Conservation (phyloP, 2,113 vertebrate genomes). For the Xenotilapia flavipinnis region DNA sequence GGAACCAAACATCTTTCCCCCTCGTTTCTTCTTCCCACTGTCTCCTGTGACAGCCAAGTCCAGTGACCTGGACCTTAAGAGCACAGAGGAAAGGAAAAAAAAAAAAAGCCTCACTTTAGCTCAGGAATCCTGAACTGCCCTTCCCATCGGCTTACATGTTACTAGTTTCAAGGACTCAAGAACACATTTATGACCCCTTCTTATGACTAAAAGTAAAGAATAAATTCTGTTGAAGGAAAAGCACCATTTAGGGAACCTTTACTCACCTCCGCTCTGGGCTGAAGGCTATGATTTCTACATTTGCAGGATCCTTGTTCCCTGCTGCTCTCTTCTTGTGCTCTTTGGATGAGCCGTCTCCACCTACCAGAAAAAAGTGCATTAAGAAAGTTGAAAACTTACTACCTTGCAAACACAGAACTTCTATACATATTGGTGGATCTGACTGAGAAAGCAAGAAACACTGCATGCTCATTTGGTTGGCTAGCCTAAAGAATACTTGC, state of each 20-base stretch:
- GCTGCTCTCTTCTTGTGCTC: constrained; percentile 58
- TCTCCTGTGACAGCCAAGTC: constrained; percentile 75
- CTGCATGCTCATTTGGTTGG: not conserved
- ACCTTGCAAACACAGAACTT: not conserved
- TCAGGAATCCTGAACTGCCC: not conserved
- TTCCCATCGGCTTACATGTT: not conserved
- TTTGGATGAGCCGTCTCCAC: constrained; percentile 50
- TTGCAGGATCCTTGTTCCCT: constrained; percentile 40
- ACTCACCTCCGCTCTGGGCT: constrained; percentile 84
- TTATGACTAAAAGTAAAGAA: not conserved
- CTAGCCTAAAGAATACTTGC: not conserved
- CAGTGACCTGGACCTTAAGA: constrained; percentile 78
- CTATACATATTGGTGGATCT: not conserved
- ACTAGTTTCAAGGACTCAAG: not conserved
- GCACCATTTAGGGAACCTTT: not conserved
- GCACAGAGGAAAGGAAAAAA: not conserved
- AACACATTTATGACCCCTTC: not conserved
- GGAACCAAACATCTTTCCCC: constrained; percentile 84
- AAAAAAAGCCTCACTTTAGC: not conserved
- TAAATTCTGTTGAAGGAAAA: not conserved
- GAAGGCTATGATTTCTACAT: constrained; percentile 66
- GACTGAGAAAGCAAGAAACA: not conserved
- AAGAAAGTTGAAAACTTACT: not conserved
- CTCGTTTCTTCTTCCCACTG: constrained; percentile 83
- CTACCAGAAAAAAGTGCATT: constrained; percentile 1